phyloP scores from a whole-genome alignment of 2,113 vertebrate genomes.

The Stegostoma tigrinum region DNA sequence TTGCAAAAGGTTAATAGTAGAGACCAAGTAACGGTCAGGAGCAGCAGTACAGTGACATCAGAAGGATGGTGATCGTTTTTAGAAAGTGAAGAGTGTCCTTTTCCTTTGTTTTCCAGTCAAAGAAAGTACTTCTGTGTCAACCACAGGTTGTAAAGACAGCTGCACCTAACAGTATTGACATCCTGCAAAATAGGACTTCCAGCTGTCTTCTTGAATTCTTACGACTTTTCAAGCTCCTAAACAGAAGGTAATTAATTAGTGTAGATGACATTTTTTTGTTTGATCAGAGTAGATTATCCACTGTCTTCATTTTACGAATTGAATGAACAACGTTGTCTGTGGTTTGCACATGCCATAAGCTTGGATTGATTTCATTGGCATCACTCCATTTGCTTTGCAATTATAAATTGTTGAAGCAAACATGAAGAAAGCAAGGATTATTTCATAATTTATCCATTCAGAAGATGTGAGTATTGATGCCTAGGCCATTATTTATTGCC shows the following conservation, averaged over 20 bases:
- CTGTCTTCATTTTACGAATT: not conserved
- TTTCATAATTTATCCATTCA: no score
- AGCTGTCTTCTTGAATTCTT: not conserved
- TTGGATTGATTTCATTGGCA: not conserved
- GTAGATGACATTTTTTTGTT: not conserved
- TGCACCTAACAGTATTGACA: not conserved
- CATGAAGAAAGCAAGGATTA: not conserved
- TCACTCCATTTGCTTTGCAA: not conserved
- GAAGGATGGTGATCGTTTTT: not conserved
- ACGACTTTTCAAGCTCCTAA: not conserved
- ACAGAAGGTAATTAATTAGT: not conserved
- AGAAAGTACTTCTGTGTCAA: not conserved
- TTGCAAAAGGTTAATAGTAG: not conserved
- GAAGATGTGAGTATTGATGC: no score
- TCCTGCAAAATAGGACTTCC: not conserved
- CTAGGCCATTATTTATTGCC: no score
- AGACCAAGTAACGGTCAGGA: not conserved
- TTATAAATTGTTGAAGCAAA: not conserved
- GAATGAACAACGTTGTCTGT: not conserved
- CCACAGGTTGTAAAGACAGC: not conserved
- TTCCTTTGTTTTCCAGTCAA: not conserved
- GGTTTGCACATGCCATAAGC: not conserved
- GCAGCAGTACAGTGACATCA: not conserved
- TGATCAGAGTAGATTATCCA: not conserved
- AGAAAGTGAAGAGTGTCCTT: not conserved